Evolutionary conservation across 2,888 invertebrate species (phyloP), one percentile per base, ranked within the genome.

Genomic region (Dexiosoma caninum): DNA sequence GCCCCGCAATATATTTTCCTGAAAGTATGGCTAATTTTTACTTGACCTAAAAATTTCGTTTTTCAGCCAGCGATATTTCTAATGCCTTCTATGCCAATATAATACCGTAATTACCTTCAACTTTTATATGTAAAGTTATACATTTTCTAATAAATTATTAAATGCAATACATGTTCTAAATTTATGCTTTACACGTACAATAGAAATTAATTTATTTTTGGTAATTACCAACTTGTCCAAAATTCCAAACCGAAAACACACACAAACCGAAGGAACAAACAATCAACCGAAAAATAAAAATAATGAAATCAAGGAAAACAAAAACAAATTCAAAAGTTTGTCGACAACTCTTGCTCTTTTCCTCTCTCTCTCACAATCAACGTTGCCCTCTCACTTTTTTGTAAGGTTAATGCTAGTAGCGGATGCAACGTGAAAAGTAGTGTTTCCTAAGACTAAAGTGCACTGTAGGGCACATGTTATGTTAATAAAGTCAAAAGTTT

Each of bases 141-240:
- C 35, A 40, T 12, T 59, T 40, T 30, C 19, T 14, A 59, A 67
- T 55, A 67, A 75, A 51, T 64, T 66, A 49, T 40, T 21, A 49
- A 67, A 51, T 23, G 14, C n/a, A 44, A 57, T 21, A 14, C 1
- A 57, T 16, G 19, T 4, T 12, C 16, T 6, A 66, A 71, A 67
- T 76, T 81, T 72, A 46, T 81, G 64, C 53, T 57, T 51, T 44
- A 23, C 81, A 81, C 77, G 77, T 74, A 74, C 49, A 55, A 74
- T 51, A 62, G 55, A 77, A 77, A 77, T 81, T 77, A 77, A 81
- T 77, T 81, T 81, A 49, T 62, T 40, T 42, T 35, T 57, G 72
- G 67, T 81, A 81, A 77, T 81, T 81, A 81, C 72, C 42, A 74
- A 75, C 70, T 69, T 72, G 69, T 77, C 46, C 64, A 67, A 66